Base-by-base conservation (phyloP, 2,797 vertebrate species). In the Clarias fuscus region DNA sequence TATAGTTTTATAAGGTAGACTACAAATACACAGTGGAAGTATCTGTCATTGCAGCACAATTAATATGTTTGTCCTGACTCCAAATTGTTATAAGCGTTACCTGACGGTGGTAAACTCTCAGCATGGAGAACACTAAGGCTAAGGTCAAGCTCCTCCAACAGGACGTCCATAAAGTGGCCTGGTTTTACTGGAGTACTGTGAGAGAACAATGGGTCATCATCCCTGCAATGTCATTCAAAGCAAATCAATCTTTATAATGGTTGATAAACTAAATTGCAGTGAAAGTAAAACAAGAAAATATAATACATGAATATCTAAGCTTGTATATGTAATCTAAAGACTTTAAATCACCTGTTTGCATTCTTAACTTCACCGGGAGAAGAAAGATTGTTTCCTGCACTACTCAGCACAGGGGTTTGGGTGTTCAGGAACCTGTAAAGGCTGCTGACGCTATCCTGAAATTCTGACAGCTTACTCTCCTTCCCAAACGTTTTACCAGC, bases 361-460 rank as follows among this genome's bases (percentile, higher is more conserved):
- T 70, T 70, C 43, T 30, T 67, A 71, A 85, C 84, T n/a, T 84
- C 73, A n/a, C 22, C 22, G 1, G 70, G 40, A 64, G 89, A 84
- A 30, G 82, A 87, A 71, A 89, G 90, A 71, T 90, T 90, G 20
- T 90, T 93, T 48, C 93, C 94, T 4, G 83, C 68, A 0, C 61
- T 84, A 15, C 65, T 81, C n/a, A 93, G 90, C 0, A 70, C 65
- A 67, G 90, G 92, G 75, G 40, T 92, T 0, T 92, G 87, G 1
- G 73, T 7, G 7, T 91, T 93, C 53, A 94, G 93, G 86, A 97
- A 96, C 2, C 96, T 93, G 87, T 97, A 97, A 80, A 97, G 92
- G 90, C 96, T 96, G 89, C 92, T 92, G 84, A 94, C 95, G 58
- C 95, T 96, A 89, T 97, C 96, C 85, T 97, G 96, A 82, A 91